Percentiles rank a stretch among this genome's conserved stretches.
Conservation (phyloP, 2,113 vertebrate species). For the Pseudonaja textilis region DNA sequence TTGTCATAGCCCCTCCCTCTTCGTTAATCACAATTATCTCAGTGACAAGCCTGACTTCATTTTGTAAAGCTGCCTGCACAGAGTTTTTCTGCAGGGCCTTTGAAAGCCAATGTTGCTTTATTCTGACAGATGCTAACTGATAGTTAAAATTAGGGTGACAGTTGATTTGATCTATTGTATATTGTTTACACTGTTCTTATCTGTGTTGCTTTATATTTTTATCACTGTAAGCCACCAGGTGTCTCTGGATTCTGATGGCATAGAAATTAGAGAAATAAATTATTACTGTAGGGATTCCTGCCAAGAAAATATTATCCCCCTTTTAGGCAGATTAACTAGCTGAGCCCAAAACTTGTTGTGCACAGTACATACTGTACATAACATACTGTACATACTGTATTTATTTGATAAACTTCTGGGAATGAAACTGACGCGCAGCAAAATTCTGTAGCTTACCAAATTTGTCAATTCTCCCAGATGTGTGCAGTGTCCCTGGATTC, state of each 20-base stretch:
- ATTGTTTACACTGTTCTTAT: not conserved
- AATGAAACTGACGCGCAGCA: not conserved
- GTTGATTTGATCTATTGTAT: not conserved
- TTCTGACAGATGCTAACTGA: not conserved
- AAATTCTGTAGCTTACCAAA: not conserved
- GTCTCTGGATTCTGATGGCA: not conserved
- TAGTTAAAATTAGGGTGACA: not conserved
- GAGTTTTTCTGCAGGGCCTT: not conserved
- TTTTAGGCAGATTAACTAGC: not conserved
- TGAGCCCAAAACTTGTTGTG: not conserved
- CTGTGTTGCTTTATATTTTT: not conserved
- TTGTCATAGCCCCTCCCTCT: not conserved
- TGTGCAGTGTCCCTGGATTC: not conserved
- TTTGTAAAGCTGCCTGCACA: not conserved
- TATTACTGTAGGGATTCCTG: not conserved
- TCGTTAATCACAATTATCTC: not conserved
- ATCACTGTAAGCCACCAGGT: not conserved
- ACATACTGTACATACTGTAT: too few species aligned
- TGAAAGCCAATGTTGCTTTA: not conserved
- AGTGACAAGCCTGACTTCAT: not conserved
- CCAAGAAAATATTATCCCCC: not conserved
- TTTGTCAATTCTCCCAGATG: not conserved
- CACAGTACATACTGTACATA: too few species aligned
- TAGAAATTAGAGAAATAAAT: not conserved
- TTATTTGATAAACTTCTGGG: not conserved